Evolutionary conservation across 2,797 vertebrate species (phyloP).

Genomic region (Darevskia nairensis): DNA sequence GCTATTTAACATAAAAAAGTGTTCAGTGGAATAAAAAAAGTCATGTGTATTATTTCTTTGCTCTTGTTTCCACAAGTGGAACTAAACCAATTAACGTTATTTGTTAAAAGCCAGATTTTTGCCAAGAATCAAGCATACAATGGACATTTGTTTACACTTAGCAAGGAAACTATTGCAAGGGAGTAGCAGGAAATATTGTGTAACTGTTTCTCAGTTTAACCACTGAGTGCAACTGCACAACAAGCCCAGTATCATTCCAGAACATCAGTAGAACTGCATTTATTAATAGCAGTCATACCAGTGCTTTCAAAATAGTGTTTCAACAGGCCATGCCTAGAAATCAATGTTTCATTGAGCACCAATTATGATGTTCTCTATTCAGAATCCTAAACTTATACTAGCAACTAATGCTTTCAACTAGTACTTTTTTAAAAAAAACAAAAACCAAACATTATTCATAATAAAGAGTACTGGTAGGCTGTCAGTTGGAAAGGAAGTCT

Average conservation of each 20-base stretch:
- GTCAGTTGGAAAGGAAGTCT: conserved; percentile 12
- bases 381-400: too few relatives aligned
- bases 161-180: conserved; percentile 4
- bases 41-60: background rate
- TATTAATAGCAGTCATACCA: rapidly evolving
- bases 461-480: background rate
- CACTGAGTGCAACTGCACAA: background rate
- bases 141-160: background rate
- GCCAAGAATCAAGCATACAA: background rate
- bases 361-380: background rate
- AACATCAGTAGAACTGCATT: background rate
- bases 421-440: too few relatives aligned
- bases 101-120: background rate
- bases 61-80: background rate
- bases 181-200: background rate
- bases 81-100: background rate
- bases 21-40: background rate
- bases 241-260: background rate
- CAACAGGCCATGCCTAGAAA: background rate
- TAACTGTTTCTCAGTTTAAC: background rate
- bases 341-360: background rate
- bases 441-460: background rate
- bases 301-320: background rate
- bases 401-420: background rate
- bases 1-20: background rate